phyloP scores from a whole-genome alignment of 92 coral and sea anemone species.

The Zoanthus sociatus region DNA sequence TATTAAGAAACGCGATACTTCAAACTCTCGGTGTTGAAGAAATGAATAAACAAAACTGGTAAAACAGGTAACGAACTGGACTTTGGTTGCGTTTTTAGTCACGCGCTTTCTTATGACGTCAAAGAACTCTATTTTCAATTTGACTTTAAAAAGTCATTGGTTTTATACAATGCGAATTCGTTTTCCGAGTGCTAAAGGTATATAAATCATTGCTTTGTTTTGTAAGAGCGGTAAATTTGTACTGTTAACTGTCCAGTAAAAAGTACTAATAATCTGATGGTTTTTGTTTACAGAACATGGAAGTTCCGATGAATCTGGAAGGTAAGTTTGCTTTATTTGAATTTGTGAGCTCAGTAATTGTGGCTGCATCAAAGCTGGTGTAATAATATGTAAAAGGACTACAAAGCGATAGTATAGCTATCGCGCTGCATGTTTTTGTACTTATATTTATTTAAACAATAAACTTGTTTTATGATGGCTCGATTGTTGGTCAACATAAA shows the following conservation, averaged over 20 bases:
- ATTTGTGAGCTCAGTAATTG: background rate
- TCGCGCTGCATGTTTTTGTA: no score
- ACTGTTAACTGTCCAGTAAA: background rate
- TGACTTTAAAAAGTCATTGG: background rate
- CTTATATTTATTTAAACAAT: no score
- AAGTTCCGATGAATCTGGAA: conserved; percentile 26
- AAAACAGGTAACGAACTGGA: background rate
- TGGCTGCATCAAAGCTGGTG: background rate
- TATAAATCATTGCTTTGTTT: background rate
- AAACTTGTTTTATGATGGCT: no score
- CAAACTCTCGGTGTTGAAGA: no score
- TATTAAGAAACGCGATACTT: no score
- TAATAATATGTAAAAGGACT: background rate
- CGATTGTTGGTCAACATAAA: no score
- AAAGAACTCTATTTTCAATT: background rate
- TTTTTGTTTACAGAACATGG: conserved; percentile 30
- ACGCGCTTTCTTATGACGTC: conserved; percentile 30
- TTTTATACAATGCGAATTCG: conserved; percentile 27
- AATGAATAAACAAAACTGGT: background rate
- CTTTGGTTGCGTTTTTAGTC: background rate
- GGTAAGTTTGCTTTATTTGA: background rate
- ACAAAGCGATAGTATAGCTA: background rate
- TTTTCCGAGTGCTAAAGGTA: conserved; percentile 32
- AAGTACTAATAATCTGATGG: background rate
- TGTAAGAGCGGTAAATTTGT: background rate